Evolutionary conservation across 2,113 vertebrate species (phyloP).

Genomic region (Eclectus roratus): DNA sequence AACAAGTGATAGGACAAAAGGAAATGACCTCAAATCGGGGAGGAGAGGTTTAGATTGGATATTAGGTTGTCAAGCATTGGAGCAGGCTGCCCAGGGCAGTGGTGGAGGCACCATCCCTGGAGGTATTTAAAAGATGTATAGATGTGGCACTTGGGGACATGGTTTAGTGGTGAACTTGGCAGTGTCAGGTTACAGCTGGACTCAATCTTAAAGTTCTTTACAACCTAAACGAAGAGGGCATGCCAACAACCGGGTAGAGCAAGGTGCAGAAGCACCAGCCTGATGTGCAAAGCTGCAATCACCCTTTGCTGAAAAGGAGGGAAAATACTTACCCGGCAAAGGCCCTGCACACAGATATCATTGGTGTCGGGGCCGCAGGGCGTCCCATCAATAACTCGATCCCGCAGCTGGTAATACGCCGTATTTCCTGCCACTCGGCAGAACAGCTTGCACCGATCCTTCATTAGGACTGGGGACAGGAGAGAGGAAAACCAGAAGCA

Average conservation of each 20-base stretch:
- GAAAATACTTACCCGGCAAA: conserved; percentile 85
- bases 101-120: not conserved
- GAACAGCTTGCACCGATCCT: conserved; percentile 97
- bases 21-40: not conserved
- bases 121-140: not conserved
- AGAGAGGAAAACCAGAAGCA: conserved; percentile 6
- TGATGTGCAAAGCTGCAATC: rapidly evolving
- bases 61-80: not conserved
- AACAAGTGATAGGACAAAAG: not conserved
- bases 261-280: rapidly evolving
- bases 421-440: conserved; percentile 94
- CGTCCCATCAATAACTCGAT: conserved; percentile 94
- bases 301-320: not conserved
- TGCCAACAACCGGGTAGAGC: rapidly evolving
- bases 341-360: conserved; percentile 97
- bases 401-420: conserved; percentile 97
- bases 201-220: not conserved
- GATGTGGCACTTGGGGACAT: not conserved
- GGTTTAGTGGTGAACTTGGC: not conserved
- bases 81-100: not conserved
- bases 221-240: not conserved
- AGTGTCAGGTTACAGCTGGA: not conserved
- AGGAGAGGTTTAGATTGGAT: not conserved
- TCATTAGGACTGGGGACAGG: conserved; percentile 86
- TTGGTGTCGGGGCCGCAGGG: conserved; percentile 94